These are phyloP conservation scores for Rhabditoides inermis DNA, from an alignment of 2,888 invertebrate genomes.

Conservation along the genomic window DNA sequence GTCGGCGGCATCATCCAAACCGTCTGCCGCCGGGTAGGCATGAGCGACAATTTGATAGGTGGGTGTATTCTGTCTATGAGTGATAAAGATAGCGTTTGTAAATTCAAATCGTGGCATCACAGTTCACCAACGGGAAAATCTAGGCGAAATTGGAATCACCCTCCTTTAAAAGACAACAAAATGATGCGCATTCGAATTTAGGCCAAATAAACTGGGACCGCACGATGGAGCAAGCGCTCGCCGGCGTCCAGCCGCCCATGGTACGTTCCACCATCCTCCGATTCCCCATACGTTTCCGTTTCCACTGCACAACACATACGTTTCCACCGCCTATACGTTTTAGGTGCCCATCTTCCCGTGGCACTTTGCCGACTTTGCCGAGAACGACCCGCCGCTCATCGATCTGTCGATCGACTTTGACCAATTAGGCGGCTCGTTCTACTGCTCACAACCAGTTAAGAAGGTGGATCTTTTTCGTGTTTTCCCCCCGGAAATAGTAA, in stretches of 20 bases:
- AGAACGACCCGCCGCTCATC: conserved; percentile 47
- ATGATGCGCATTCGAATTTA: not conserved
- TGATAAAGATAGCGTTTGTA: no score
- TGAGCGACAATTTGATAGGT: conserved; percentile 46
- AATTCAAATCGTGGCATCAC: not conserved
- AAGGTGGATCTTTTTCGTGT: no score
- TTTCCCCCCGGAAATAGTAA: no score
- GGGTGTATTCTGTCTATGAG: not conserved
- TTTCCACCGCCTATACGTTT: no score
- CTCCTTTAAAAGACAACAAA: not conserved
- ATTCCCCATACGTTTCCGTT: no score
- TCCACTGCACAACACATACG: no score
- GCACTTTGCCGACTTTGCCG: conserved; percentile 48
- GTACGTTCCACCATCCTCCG: no score
- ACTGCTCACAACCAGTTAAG: conserved; percentile 30
- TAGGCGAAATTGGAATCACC: not conserved
- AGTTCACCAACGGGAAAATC: not conserved
- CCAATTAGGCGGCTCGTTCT: conserved; percentile 33
- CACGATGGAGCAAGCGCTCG: conserved; percentile 35
- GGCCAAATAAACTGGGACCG: conserved; percentile 47
- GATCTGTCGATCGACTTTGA: conserved; percentile 46
- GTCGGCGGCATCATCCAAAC: conserved; percentile 47
- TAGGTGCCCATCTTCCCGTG: conserved; percentile 46
- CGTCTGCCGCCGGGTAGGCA: conserved; percentile 44
- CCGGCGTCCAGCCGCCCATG: conserved; percentile 31